These are phyloP conservation scores for Danaus plexippus DNA, from an alignment of 1,140 invertebrate genomes.

Conservation along the genomic window DNA sequence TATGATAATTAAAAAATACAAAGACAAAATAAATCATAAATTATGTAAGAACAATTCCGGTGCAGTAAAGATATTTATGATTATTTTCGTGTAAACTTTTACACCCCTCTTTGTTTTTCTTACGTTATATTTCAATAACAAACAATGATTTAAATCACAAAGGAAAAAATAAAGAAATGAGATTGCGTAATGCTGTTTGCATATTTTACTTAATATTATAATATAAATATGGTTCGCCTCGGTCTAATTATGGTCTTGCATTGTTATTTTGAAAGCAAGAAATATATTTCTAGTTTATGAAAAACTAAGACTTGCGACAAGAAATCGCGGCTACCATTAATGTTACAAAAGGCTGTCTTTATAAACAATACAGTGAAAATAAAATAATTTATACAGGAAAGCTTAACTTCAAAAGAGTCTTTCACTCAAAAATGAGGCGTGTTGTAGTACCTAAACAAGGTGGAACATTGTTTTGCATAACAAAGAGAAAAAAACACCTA, in stretches of 20 bases:
- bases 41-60: no score
- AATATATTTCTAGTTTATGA: conserved; percentile 27
- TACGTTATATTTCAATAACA: neutral
- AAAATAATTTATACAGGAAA: conserved; percentile 70
- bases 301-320: conserved; percentile 44
- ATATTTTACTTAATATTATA: conserved; percentile 1
- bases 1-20: no score
- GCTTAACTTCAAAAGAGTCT: conserved; percentile 71
- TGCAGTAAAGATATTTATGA: no score
- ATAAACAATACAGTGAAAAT: conserved; percentile 68
- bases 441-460: conserved; percentile 70
- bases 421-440: conserved; percentile 72
- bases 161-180: no score
- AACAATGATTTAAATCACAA: conserved; percentile 3
- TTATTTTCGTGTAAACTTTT: no score
- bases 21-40: no score
- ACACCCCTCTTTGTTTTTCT: conserved; percentile 1
- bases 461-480: conserved; percentile 71
- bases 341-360: conserved; percentile 58
- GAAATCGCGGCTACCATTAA: conserved; percentile 49
- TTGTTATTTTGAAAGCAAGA: conserved; percentile 1
- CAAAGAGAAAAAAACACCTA: conserved; percentile 70
- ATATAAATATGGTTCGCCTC: neutral
- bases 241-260: neutral
- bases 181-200: no score